Percentiles rank a stretch among this genome's conserved stretches.
phyloP scores from a whole-genome alignment of 1,140 invertebrate genomes.

The Hesperophylax magnus region DNA sequence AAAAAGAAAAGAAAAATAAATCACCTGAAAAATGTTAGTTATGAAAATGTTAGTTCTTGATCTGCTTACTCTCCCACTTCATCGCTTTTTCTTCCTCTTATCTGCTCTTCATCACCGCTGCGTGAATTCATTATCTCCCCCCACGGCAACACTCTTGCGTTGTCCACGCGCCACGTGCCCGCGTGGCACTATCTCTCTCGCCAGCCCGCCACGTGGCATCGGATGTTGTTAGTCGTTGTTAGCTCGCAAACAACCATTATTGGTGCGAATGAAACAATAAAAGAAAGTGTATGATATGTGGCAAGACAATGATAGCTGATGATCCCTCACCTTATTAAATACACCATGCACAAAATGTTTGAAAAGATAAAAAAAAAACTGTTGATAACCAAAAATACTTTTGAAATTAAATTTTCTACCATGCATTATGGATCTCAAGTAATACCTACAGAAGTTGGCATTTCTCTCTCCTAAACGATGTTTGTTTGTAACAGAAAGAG shows the following conservation, averaged over 20 bases:
- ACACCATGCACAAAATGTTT: not conserved
- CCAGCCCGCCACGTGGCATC: slow-evolving; percentile 7
- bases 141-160: not conserved
- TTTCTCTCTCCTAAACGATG: no score
- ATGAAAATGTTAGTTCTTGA: slow-evolving; percentile 8
- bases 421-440: no score
- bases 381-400: not conserved
- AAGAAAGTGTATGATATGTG: not conserved
- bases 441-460: no score
- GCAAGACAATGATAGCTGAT: not conserved
- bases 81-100: slow-evolving; percentile 21
- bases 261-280: slow-evolving; percentile 21
- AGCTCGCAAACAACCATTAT: slow-evolving; percentile 15
- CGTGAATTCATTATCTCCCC: slow-evolving; percentile 34
- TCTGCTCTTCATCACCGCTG: slow-evolving; percentile 21
- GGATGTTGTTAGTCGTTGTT: not conserved
- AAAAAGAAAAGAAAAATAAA: not conserved
- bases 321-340: not conserved
- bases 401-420: not conserved
- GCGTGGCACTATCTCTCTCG: slow-evolving; percentile 7
- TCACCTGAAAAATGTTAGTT: slow-evolving; percentile 33
- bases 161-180: slow-evolving; percentile 14
- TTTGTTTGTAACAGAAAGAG: no score
- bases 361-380: not conserved
- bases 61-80: slow-evolving; percentile 3